phyloP scores from a whole-genome alignment of 2,888 invertebrate species.

The Nomada fabriciana region DNA sequence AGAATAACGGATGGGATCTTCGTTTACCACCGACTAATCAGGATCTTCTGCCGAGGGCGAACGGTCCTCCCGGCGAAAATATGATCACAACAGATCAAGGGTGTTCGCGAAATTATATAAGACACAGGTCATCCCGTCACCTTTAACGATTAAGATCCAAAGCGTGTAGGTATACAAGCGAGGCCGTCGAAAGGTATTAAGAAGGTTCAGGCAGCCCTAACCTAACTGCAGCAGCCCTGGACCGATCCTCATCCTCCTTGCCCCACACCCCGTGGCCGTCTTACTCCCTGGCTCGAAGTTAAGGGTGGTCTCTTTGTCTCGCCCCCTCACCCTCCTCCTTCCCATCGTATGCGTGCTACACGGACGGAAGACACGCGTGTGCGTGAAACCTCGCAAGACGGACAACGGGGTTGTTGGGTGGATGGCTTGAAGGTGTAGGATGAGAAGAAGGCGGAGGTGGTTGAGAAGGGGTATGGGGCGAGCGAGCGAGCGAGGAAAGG shows the following conservation, averaged over 20 bases:
- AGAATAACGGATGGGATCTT: constrained; percentile 32
- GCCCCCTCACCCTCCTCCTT: constrained; percentile 52
- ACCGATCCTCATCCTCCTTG: constrained; percentile 70
- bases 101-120: constrained; percentile 41
- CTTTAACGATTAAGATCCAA: constrained; percentile 71
- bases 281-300: constrained; percentile 75
- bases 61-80: constrained; percentile 26
- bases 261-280: constrained; percentile 67
- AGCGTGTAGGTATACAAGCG: constrained; percentile 66
- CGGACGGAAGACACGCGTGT: constrained; percentile 75
- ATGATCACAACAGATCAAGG: constrained; percentile 41
- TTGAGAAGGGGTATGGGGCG: constrained; percentile 50
- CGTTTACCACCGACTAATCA: constrained; percentile 22
- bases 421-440: constrained; percentile 69
- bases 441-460: constrained; percentile 70
- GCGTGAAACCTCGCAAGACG: constrained; percentile 81
- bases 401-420: constrained; percentile 78
- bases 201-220: constrained; percentile 73
- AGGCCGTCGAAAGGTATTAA: constrained; percentile 73
- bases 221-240: constrained; percentile 75
- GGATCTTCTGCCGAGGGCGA: constrained; percentile 4
- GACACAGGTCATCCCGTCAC: constrained; percentile 49
- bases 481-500: constrained; percentile 37
- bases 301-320: constrained; percentile 80
- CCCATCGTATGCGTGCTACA: constrained; percentile 70